Evolutionary conservation across 2,113 vertebrate species (phyloP), one percentile per base, ranked within the genome.

Genomic region (Ibidorhyncha struthersii): DNA sequence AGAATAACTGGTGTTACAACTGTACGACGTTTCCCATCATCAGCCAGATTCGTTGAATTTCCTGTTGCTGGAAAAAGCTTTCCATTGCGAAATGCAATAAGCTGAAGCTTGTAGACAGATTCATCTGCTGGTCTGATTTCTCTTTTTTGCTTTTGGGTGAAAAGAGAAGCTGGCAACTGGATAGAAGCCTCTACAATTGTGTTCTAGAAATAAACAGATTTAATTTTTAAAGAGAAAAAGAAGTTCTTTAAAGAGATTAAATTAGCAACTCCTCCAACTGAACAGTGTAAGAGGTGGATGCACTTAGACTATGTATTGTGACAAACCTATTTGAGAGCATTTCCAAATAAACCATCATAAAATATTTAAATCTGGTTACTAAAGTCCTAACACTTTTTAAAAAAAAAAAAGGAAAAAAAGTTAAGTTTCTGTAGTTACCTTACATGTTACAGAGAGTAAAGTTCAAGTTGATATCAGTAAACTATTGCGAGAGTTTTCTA

Each of bases 1-100:
- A 99, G 98, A 96, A 99, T 99, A 77, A 99, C 99, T 1, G 99
- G 99, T 6, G 99, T 99, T 40, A 99, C 99, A 73, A 99, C 99
- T 5, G 98, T 99, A 25, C 99, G 98, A 34, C 99, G 98, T 74
- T 99, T 99, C 15, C 99, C 98, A n/a, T 99, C 97, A 3, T 99
- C 99, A 3, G 98, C 98, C 96, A 99, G 96, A 14, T 98, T 94
- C 11, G 99, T 99, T 34, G 99, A 99, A 97, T 99, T 99, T n/a
- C 99, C 99, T 0, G 99, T 99, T 63, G 99, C 98, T 47, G 99
- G 99, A 45, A 99, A 99, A 79, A 99, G 99, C 96, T 99, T 99
- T 74, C 99, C 99, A 21, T 99, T 99, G 77, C 99, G 98, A 96
- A 99, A 99, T 4, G 99, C 99, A 59, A 99, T 98, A 50, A 99